A percentile compares a stretch with the other conserved stretches of the same genome.
phyloP scores from a whole-genome alignment of 2,113 vertebrate genomes.

The Enhydra lutris region DNA sequence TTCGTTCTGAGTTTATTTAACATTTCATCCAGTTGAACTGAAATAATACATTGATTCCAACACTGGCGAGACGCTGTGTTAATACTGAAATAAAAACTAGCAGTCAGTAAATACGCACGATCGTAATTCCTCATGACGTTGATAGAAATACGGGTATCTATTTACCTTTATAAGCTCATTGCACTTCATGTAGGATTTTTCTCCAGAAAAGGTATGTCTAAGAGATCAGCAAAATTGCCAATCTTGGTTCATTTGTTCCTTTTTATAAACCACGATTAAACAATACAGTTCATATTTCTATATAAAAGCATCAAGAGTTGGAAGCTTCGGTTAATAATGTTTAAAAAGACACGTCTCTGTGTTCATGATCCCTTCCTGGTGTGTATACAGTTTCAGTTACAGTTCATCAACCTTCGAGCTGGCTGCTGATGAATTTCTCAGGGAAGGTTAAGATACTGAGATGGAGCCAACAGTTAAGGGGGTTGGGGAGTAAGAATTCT shows the following conservation, averaged over 20 bases:
- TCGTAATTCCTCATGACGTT: not conserved
- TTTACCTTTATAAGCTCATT: constrained; percentile 41
- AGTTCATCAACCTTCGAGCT: not conserved
- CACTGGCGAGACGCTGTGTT: constrained; percentile 68
- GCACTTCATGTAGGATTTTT: constrained; percentile 59
- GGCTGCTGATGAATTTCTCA: not conserved
- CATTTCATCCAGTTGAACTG: constrained; percentile 82
- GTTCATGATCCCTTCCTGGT: not conserved
- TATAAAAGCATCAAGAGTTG: constrained; percentile 62
- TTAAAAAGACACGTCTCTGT: not conserved
- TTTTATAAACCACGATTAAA: constrained; percentile 53
- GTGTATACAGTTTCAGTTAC: not conserved
- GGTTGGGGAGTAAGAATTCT: not conserved
- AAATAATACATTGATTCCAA: constrained; percentile 81
- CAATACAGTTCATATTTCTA: constrained; percentile 30
- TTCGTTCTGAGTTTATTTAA: constrained; percentile 79
- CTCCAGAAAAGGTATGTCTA: constrained; percentile 53
- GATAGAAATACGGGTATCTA: constrained; percentile 13
- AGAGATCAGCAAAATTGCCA: constrained; percentile 49
- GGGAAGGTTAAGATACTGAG: not conserved
- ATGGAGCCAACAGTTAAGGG: not conserved
- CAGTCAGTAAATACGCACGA: constrained; percentile 35
- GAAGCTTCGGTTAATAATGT: constrained; percentile 23
- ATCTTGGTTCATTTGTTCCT: constrained; percentile 74
- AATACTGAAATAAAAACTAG: constrained; percentile 70